Evolutionary conservation across 2,797 vertebrate species (phyloP), one percentile per base, ranked within the genome.

Genomic region (Parambassis ranga): DNA sequence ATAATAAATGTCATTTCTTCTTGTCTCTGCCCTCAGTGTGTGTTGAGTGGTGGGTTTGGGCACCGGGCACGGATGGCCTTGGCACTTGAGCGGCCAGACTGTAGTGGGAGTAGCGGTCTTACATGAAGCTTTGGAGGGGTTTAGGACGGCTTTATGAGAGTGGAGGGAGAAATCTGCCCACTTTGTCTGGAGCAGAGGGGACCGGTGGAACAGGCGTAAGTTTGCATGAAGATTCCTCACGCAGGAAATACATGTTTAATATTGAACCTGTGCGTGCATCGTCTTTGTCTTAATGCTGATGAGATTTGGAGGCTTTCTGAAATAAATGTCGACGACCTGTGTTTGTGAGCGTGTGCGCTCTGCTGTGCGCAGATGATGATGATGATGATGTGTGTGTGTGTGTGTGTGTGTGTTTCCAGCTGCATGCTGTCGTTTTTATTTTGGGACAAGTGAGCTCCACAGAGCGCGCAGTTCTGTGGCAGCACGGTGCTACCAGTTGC

Each of bases 1-100:
- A 94, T 94, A 96, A 97, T 96, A 97, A 97, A 96, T 97, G 95
- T 94, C 91, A 94, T 95, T 94, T 90, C 81, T 96, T 93, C 94
- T 92, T 78, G 91, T 93, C 92, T 92, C 94, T 93, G 92, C 85
- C 81, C 87, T 92, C 93, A 91, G 90, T 92, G 90, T 92, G 90
- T 89, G 87, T 91, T 85, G 84, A 91, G 89, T 89, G 85, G 86
- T 89, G 87, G 89, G 86, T 93, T 89, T 91, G 94, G 93, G 89
- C 91, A 93, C 93, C 85, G 91, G 93, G 93, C 92, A 92, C 36
- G 89, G 86, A 89, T 90, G 92, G 90, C 93, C 92, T 91, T 92
- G 94, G 92, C 92, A 91, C 90, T 89, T 83, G 42, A 87, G 89
- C 88, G 71, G 84, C 88, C 90, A 92, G 91, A 90, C 89, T 83